Evolutionary conservation across 1,140 invertebrate genomes (phyloP), one percentile per base, ranked within the genome.

Genomic region (Brachystomella parvula): DNA sequence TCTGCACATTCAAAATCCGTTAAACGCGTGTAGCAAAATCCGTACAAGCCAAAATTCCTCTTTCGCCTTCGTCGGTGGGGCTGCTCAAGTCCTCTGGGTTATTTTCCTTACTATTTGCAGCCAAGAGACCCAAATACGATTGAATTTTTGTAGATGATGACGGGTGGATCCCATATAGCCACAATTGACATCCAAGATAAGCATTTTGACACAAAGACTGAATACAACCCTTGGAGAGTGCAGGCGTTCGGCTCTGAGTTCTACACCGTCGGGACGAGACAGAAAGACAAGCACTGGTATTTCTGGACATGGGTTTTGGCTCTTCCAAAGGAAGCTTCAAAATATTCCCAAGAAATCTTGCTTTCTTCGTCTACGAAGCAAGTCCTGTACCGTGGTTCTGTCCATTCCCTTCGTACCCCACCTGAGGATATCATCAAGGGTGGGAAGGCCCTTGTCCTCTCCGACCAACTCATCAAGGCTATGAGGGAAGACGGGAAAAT

Each of bases 291-390:
- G 12, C 6, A 32, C 24, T 66, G 64, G 64, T 61, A 49, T 29
- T 66, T 66, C 26, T 66, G 64, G 64, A 24, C 64, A 2, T 66
- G 59, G 33, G 29, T 59, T 17, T 31, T 66, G 6, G 64, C 57
- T 12, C 6, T 49, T 17, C 57, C 44, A 49, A 61, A 66, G 28
- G 59, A 66, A 12, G 26, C 59, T 21, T 61, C 61, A 39, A 61
- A 66, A 28, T 66, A 47, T 32, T 66, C 64, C 2, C 61, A 39
- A 21, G 64, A 66, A 26, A 49, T 66, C 9, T 2, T 66, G n/a
- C 39, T 66, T 1, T 49, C 39, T 17, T 47, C 58, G 1, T 44
- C 33, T 15, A 35, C 31, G 12, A 66, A 66, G 39, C 26, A 61
- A 53, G 28, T 66, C 30, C 30, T 66, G 35, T 66, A 61, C 29